Conservation (phyloP, 1,140 invertebrate genomes). For the Harpegnathos saltator region DNA sequence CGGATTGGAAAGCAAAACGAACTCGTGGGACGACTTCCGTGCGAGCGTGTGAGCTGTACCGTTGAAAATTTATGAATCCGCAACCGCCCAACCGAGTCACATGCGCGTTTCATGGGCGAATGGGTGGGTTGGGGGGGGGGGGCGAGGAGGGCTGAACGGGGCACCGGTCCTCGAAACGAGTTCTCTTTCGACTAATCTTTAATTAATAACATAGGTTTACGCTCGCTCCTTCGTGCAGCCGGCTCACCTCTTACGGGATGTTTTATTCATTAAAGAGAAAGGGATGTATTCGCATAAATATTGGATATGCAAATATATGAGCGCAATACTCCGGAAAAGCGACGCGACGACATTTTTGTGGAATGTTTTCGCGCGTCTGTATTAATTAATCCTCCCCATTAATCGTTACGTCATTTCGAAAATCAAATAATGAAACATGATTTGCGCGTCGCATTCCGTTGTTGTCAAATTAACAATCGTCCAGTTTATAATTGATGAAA, state of each 20-base stretch:
- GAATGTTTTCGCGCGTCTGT: background rate
- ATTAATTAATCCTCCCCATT: background rate
- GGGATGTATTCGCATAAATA: background rate
- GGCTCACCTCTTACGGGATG: slow-evolving; percentile 3
- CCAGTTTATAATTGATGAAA: no score
- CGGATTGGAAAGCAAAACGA: background rate
- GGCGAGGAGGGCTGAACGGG: no score
- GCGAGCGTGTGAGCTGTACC: background rate
- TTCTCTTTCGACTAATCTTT: slow-evolving; percentile 8
- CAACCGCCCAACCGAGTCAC: background rate
- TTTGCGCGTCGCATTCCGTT: background rate
- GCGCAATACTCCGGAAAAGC: background rate
- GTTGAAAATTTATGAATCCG: slow-evolving; percentile 37
- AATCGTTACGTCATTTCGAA: background rate
- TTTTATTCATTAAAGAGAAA: background rate
- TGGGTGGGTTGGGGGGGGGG: no score
- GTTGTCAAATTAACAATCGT: background rate
- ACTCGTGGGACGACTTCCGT: background rate
- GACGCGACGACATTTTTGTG: background rate
- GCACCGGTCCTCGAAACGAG: background rate
- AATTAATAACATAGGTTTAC: slow-evolving; percentile 20
- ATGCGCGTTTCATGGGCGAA: background rate
- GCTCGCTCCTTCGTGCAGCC: background rate
- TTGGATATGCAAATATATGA: background rate
- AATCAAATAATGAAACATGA: background rate